Evolutionary conservation across 2,888 invertebrate species (phyloP).

Genomic region (Pegoplata infirma): DNA sequence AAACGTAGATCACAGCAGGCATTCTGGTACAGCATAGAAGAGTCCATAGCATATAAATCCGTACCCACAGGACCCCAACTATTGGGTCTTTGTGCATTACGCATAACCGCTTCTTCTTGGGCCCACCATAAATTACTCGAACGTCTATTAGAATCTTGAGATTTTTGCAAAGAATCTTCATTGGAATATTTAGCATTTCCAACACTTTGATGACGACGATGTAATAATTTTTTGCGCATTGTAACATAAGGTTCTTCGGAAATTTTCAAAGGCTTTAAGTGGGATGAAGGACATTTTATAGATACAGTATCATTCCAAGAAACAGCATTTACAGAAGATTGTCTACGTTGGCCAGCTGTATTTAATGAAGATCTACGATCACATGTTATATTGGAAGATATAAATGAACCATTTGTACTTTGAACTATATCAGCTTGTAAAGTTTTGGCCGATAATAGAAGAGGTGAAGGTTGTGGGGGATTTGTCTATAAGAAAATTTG

Average conservation of each 20-base stretch:
- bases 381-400: constrained; percentile 68
- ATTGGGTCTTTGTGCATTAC: constrained; percentile 70
- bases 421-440: constrained; percentile 39
- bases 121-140: constrained; percentile 73
- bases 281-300: constrained; percentile 65
- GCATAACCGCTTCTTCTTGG: constrained; percentile 69
- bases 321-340: constrained; percentile 76
- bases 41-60: constrained; percentile 78
- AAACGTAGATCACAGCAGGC: constrained; percentile 79
- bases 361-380: constrained; percentile 61
- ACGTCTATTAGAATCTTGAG: constrained; percentile 66
- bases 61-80: constrained; percentile 78
- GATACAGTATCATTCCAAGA: constrained; percentile 78
- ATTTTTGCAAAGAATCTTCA: constrained; percentile 68
- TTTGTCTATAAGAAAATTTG: too few species aligned
- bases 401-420: constrained; percentile 69
- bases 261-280: constrained; percentile 6
- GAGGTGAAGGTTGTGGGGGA: constrained; percentile 33
- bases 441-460: constrained; percentile 35
- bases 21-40: constrained; percentile 85
- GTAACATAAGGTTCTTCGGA: constrained; percentile 67
- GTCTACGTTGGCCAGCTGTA: constrained; percentile 71
- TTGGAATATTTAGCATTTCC: constrained; percentile 73
- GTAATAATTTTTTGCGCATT: constrained; percentile 71
- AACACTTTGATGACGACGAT: constrained; percentile 76